A percentile compares a stretch with the other conserved stretches of the same genome.
Evolutionary conservation across 1,140 invertebrate species (phyloP).

Genomic region (Manduca sexta): DNA sequence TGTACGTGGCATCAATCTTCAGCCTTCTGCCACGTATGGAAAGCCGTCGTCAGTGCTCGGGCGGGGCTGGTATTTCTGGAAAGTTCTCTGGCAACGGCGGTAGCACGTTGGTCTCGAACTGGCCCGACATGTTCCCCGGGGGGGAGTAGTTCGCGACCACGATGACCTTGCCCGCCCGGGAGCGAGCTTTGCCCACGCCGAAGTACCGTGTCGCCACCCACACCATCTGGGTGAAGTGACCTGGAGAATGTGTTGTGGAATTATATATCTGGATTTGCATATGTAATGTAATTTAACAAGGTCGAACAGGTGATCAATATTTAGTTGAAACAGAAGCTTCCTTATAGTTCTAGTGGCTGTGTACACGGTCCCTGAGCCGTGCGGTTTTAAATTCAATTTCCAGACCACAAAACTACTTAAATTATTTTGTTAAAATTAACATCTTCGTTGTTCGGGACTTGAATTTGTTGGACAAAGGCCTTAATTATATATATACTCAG

Average conservation of each 20-base stretch:
- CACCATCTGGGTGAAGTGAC: constrained; percentile 93
- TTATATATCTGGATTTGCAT: too few species aligned
- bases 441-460: too few species aligned
- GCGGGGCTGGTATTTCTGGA: constrained; percentile 55
- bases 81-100: constrained; percentile 78
- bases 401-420: too few species aligned
- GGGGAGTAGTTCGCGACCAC: constrained; percentile 89
- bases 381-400: too few species aligned
- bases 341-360: too few species aligned
- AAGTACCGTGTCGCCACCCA: constrained; percentile 87
- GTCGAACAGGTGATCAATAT: too few species aligned
- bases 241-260: constrained; percentile 61
- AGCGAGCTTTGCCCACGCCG: constrained; percentile 87
- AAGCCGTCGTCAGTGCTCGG: constrained; percentile 56
- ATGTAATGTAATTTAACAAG: too few species aligned
- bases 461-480: too few species aligned
- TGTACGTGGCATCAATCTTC: constrained; percentile 49
- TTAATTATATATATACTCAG: too few species aligned
- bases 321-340: too few species aligned
- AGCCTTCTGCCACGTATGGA: constrained; percentile 62
- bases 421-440: too few species aligned
- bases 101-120: constrained; percentile 84
- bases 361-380: too few species aligned
- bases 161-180: constrained; percentile 82
- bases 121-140: constrained; percentile 83